Percentiles rank a stretch among this genome's conserved stretches.
Conservation (phyloP, 2,888 invertebrate genomes). For the Meganola albula region DNA sequence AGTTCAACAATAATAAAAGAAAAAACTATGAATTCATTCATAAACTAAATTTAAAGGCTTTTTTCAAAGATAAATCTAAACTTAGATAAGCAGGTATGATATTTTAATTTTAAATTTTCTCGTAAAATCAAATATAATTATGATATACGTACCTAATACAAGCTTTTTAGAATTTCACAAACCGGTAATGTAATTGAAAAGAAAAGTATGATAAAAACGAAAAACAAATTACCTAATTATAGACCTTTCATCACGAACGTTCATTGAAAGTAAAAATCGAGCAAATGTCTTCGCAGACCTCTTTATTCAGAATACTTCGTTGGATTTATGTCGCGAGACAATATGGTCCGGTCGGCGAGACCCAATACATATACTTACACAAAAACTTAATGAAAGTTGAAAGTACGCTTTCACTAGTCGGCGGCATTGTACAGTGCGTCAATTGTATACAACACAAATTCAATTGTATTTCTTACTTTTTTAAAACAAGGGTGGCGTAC, state of each 20-base stretch:
- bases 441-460: constrained; percentile 57
- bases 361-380: constrained; percentile 64
- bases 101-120: too few relatives aligned
- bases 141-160: too few relatives aligned
- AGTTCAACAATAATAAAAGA: too few relatives aligned
- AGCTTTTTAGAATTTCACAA: too few relatives aligned
- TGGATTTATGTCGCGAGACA: constrained; percentile 67
- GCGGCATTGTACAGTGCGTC: constrained; percentile 60
- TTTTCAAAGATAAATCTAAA: too few relatives aligned
- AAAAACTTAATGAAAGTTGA: constrained; percentile 76
- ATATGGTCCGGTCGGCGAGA: constrained; percentile 59
- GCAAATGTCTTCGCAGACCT: constrained; percentile 39
- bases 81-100: too few relatives aligned
- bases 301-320: constrained; percentile 44
- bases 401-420: constrained; percentile 75
- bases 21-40: too few relatives aligned
- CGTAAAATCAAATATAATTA: too few relatives aligned
- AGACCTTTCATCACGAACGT: constrained; percentile 34
- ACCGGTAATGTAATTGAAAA: too few relatives aligned
- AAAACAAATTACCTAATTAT: constrained; percentile 23
- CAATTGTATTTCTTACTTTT: constrained; percentile 42
- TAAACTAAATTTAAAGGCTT: too few relatives aligned
- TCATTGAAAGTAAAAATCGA: constrained; percentile 47
- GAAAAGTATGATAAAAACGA: too few relatives aligned
- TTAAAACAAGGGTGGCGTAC: constrained; percentile 41